phyloP scores from a whole-genome alignment of 2,888 invertebrate species.

The Selenia dentaria region DNA sequence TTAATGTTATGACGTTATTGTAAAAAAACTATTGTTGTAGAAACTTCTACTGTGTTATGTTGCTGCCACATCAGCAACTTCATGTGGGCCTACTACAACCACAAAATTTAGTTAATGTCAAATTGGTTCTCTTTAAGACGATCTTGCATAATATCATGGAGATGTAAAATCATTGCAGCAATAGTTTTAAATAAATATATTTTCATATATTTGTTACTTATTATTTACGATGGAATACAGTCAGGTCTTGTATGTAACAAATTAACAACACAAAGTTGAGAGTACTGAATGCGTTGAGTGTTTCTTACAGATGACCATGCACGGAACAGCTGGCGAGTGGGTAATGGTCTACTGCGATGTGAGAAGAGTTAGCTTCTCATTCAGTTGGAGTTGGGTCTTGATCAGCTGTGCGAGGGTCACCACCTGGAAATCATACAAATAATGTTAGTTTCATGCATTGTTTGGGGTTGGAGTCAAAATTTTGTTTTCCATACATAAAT shows the following conservation, averaged over 20 bases:
- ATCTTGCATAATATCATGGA: too few species aligned
- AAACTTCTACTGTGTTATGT: too few species aligned
- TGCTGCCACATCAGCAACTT: too few species aligned
- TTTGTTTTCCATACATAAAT: too few species aligned
- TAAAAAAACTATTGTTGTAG: too few species aligned
- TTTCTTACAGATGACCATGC: not conserved
- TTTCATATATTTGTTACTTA: slow-evolving; percentile 10
- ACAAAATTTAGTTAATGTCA: too few species aligned
- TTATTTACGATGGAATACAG: slow-evolving; percentile 6
- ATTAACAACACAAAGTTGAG: not conserved
- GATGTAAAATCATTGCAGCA: too few species aligned
- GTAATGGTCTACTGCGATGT: slow-evolving; percentile 82
- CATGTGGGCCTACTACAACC: too few species aligned
- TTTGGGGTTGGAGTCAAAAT: too few species aligned
- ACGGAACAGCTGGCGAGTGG: slow-evolving; percentile 15
- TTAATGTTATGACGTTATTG: too few species aligned
- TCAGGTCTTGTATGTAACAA: not conserved
- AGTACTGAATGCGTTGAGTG: not conserved
- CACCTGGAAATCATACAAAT: slow-evolving; percentile 53
- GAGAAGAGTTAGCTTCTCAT: slow-evolving; percentile 96
- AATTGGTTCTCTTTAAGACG: too few species aligned
- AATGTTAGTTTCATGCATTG: not conserved
- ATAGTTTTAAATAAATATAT: slow-evolving; percentile 4
- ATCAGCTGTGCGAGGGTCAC: slow-evolving; percentile 97
- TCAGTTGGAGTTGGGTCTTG: slow-evolving; percentile 97